Percentiles rank a stretch among this genome's conserved stretches.
These are phyloP conservation scores for Colistium nudipinnis DNA, from an alignment of 2,113 vertebrate species.

Conservation along the genomic window DNA sequence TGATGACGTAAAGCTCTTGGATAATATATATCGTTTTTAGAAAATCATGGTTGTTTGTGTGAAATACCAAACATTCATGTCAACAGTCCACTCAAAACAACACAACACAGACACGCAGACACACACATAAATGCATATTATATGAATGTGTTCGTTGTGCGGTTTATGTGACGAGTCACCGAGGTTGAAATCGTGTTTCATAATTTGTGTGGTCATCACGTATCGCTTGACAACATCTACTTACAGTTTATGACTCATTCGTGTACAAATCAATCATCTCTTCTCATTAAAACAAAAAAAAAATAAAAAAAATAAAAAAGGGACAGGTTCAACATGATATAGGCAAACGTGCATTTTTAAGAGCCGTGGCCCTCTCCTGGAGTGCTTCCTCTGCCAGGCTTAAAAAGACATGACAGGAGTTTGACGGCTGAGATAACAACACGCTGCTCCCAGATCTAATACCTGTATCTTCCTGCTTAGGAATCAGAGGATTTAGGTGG, in stretches of 20 bases:
- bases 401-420: constrained; percentile 63
- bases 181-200: not conserved
- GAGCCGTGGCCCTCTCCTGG: constrained; percentile 50
- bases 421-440: constrained; percentile 69
- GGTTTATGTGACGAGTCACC: too few relatives aligned
- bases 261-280: constrained; percentile 41
- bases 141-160: too few relatives aligned
- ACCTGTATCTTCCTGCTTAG: constrained; percentile 70
- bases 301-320: too few relatives aligned
- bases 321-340: constrained; percentile 17
- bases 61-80: too few relatives aligned
- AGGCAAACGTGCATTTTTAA: constrained; percentile 44
- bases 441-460: constrained; percentile 56
- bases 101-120: too few relatives aligned
- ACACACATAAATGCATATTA: too few relatives aligned
- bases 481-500: constrained; percentile 69
- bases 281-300: constrained; percentile 31
- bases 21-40: not conserved
- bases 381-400: constrained; percentile 47
- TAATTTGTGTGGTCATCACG: not conserved
- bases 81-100: too few relatives aligned
- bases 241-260: constrained; percentile 21
- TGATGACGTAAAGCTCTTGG: too few relatives aligned
- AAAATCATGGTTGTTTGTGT: not conserved
- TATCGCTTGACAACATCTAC: not conserved